Evolutionary conservation across 2,888 invertebrate genomes (phyloP), one percentile per base, ranked within the genome.

Genomic region (Phengaris arion): DNA sequence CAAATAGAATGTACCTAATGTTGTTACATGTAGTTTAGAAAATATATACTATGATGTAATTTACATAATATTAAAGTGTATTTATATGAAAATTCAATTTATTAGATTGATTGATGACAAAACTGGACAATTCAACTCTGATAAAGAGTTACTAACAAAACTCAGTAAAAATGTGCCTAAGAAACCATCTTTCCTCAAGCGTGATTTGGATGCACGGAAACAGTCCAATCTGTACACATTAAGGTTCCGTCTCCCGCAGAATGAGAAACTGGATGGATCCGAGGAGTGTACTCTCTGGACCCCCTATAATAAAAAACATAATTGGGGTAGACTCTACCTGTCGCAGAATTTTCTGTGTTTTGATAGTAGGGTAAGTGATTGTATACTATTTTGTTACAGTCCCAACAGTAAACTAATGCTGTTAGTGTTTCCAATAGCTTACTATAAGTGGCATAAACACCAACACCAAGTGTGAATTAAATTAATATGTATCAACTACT

Each of bases 341-440:
- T 99, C 99, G 0, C 96, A 97, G 84, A 98, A 98, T 92, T 99
- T 98, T 87, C 95, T 99, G 83, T 99, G 99, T 88, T 99, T 99
- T 87, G 97, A 97, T 85, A 99, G 99, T 89, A 95, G 97, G 94
- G 98, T 99, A 86, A 94, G 94, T 89, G n/a, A 13, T 13, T 13
- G 35, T 35, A 35, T 35, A 35, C 3, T 22, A 35, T 59, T 64
- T 64, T 64, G 10, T 64, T 22, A 10, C 59, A 64, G 59, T 57
- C 6, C 55, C 12, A 54, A 13, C 13, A 54, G 6, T 6, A 57
- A n/a, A 2, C n/a, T 9, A 13, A 46, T 68, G 54, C 15, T 76
- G 54, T 51, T 70, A 35, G 35, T 35, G 35, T 22, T 22, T 1
- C 22, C 22, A 22, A 22, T 35, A 35, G 35, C 35, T 35, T 35